Base-by-base conservation (phyloP, 2,113 vertebrate genomes). In the Passer domesticus region DNA sequence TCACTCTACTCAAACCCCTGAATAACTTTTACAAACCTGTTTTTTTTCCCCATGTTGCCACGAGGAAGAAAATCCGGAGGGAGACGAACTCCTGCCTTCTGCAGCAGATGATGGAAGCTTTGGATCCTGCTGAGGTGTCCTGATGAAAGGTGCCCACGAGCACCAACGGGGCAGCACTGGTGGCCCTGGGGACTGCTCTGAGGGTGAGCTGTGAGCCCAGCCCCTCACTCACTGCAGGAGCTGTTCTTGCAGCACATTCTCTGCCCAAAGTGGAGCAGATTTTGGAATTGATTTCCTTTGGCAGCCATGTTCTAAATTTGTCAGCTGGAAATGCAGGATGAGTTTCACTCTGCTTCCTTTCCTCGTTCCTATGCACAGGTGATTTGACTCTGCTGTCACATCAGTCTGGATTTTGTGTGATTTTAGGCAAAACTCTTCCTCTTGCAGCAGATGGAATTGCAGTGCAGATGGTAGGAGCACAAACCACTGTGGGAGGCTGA, bases 121-220 rank as follows among this genome's bases (percentile, higher is more conserved):
- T 75, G 55, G 58, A 11, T 66, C 14, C 41, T 0, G 0, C 15
- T 7, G 23, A 8, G 27, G 8, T 30, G 35, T 49, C 59, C 46
- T 30, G 46, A 4, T 21, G 78, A 21, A 30, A 49, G 11, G 10
- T 27, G 30, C 22, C 31, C 1, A 6, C 1, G 24, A 30, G 19
- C 49, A 49, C 23, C n/a, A 24, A 1, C 0, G 0, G 66, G 73
- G 30, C 58, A 56, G 52, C 7, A 0, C n/a, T 6, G 44, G 25
- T 30, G 50, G 24, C 83, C 19, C 33, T 35, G 74, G 39, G 59
- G 33, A 64, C 6, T 7, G 46, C n/a, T 10, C 28, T n/a, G 70
- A 77, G 44, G 63, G 22, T 12, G n/a, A 62, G 41, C 15, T 12
- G 37, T 30, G 20, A 52, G 37, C 6, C 22, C 4, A 46, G 63